Conservation (phyloP, 2,113 vertebrate genomes). For the Myocastor coypus region DNA sequence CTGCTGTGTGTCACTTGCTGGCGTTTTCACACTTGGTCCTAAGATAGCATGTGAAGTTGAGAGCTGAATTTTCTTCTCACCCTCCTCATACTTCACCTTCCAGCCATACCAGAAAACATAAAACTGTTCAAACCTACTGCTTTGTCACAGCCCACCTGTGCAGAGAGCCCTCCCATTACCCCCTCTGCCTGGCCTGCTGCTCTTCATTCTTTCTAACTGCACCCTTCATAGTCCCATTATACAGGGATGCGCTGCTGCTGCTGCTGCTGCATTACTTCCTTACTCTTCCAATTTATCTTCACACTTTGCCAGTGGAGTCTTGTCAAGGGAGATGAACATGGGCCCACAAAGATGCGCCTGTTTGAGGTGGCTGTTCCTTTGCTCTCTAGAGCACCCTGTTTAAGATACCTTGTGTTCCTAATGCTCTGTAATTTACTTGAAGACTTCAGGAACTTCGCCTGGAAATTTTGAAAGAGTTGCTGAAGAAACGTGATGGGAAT, state of each 20-base stretch:
- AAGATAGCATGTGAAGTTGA: neutral
- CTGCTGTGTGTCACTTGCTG: neutral
- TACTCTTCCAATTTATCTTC: neutral
- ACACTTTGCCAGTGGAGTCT: neutral
- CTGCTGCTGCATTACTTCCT: neutral
- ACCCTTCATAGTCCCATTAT: neutral
- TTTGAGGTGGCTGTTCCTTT: neutral
- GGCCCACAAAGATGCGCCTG: neutral
- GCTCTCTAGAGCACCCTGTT: neutral
- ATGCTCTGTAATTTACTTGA: constrained; percentile 64
- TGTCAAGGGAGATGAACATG: neutral
- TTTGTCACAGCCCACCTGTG: neutral
- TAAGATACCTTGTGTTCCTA: neutral
- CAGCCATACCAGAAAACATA: neutral
- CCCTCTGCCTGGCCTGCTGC: neutral
- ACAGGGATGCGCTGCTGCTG: accelerated
- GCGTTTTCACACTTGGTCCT: neutral
- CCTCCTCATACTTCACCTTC: neutral
- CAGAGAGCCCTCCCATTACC: neutral
- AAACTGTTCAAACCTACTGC: neutral
- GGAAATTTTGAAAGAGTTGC: constrained; percentile 87
- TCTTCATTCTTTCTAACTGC: neutral
- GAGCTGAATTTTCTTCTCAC: neutral
- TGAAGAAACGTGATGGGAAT: constrained; percentile 85
- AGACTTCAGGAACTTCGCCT: constrained; percentile 93